These are phyloP conservation scores for Oscheius sp. DNA, from an alignment of 2,888 invertebrate species.

Conservation along the genomic window DNA sequence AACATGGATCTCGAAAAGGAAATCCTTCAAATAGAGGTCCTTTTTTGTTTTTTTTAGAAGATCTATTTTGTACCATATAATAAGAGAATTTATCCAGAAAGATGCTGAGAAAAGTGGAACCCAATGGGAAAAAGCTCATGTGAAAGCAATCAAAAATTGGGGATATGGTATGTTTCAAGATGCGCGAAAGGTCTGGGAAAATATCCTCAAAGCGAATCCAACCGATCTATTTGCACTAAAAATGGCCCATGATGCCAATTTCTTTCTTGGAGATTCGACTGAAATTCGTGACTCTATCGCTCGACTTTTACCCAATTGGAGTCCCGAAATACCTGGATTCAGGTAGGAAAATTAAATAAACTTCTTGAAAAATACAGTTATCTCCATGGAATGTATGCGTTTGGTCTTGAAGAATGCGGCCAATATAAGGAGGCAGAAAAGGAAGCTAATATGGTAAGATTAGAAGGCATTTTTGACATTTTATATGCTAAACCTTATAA, in stretches of 20 bases:
- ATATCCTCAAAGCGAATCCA: conserved; percentile 72
- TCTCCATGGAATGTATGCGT: conserved; percentile 74
- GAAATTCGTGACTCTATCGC: conserved; percentile 73
- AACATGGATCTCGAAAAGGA: conserved; percentile 69
- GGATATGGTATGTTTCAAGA: conserved; percentile 69
- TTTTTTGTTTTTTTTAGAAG: no score
- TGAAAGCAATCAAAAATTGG: not conserved
- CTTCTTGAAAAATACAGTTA: conserved; percentile 62
- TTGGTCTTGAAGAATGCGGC: conserved; percentile 74
- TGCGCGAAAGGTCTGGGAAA: conserved; percentile 72
- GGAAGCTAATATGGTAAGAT: conserved; percentile 70
- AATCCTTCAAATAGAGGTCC: conserved; percentile 68
- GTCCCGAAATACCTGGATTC: conserved; percentile 71
- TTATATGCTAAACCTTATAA: no score
- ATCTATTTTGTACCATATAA: no score
- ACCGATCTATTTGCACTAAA: conserved; percentile 74
- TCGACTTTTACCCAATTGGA: conserved; percentile 72
- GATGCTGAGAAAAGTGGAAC: conserved; percentile 29
- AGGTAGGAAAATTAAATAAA: conserved; percentile 44
- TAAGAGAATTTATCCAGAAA: no score
- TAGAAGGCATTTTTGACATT: no score
- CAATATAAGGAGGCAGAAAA: conserved; percentile 71
- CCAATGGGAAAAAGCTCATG: conserved; percentile 68
- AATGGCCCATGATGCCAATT: conserved; percentile 67
- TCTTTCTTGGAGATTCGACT: conserved; percentile 72